Evolutionary conservation across 2,113 vertebrate genomes (phyloP), one percentile per base, ranked within the genome.

Genomic region (Carlito syrichta): DNA sequence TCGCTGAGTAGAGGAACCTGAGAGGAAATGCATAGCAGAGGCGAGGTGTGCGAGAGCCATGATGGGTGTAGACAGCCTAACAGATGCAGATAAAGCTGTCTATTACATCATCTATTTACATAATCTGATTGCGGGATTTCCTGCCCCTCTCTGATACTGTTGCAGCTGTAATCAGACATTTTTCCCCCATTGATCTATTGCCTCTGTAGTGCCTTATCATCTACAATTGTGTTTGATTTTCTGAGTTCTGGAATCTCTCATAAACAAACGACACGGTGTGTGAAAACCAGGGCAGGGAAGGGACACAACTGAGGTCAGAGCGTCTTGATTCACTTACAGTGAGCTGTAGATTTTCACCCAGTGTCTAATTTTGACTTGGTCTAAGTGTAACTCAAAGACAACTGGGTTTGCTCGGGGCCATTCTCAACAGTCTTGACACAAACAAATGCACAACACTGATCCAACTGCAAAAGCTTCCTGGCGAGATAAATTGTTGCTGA

Each of bases 1-100:
- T 0, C 0, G 19, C 17, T 6, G 71, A n/a, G 43, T 3, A 48
- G 52, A 3, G 40, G 5, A 27, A 25, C 40, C 48, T 0, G 16
- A 81, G 45, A 62, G 77, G n/a, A 77, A 48, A 48, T 40, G 40
- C 0, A 1, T 35, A 69, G 78, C 60, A 14, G 45, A 20, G 56
- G 54, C 62, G 3, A 77, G 63, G 30, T 27, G 56, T 22, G 8
- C 1, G 0, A 1, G 74, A 58, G 76, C 81, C 10, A 0, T 2
- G 2, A 17, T 4, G 35, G 45, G 12, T 43, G n/a, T 22, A 30
- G 86, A 27, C 4, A 8, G 8, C 38, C 5, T 5, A 30, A 30
- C 20, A 4, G 48, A 56, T 27, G 56, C 25, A 8, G 60, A 62
- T 17, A 82, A 69, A 74, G 92, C 48, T 5, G 1, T 54, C 35